Percentiles rank a stretch among this genome's conserved stretches.
phyloP scores from a whole-genome alignment of 2,888 invertebrate genomes.

The Rotaria socialis region DNA sequence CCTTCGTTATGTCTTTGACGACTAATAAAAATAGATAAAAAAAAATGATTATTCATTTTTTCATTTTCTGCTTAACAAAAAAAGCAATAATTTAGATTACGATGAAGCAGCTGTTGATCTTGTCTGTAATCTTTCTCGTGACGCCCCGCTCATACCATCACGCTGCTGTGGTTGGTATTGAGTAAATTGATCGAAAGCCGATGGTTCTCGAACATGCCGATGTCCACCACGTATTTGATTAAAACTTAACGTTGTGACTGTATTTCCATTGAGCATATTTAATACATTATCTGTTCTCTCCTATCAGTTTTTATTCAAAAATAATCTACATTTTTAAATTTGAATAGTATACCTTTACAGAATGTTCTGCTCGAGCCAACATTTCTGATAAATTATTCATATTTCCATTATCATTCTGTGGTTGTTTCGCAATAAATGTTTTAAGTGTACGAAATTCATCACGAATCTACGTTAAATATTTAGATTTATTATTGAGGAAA shows the following conservation, averaged over 20 bases:
- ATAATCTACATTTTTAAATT: too few relatives aligned
- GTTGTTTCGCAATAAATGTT: not conserved
- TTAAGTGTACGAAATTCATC: not conserved
- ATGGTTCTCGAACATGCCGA: not conserved
- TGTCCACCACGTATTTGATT: not conserved
- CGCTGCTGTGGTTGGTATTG: not conserved
- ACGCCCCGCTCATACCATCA: not conserved
- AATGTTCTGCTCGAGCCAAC: not conserved
- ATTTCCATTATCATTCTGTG: not conserved
- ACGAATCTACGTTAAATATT: not conserved
- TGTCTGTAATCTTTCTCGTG: not conserved
- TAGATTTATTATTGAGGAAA: not conserved
- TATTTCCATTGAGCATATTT: not conserved
- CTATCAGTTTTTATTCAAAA: not conserved
- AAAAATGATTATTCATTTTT: too few relatives aligned
- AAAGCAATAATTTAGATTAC: not conserved
- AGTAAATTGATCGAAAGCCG: not conserved
- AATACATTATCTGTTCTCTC: conserved; percentile 21
- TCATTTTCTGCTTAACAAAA: too few relatives aligned
- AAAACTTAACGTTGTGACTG: not conserved
- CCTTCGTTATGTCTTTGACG: too few relatives aligned
- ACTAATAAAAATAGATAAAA: too few relatives aligned
- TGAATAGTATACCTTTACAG: not conserved
- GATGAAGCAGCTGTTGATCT: not conserved
- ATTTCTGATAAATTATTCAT: not conserved